phyloP scores from a whole-genome alignment of 1,140 invertebrate genomes.

The Adoxophyes honmai region DNA sequence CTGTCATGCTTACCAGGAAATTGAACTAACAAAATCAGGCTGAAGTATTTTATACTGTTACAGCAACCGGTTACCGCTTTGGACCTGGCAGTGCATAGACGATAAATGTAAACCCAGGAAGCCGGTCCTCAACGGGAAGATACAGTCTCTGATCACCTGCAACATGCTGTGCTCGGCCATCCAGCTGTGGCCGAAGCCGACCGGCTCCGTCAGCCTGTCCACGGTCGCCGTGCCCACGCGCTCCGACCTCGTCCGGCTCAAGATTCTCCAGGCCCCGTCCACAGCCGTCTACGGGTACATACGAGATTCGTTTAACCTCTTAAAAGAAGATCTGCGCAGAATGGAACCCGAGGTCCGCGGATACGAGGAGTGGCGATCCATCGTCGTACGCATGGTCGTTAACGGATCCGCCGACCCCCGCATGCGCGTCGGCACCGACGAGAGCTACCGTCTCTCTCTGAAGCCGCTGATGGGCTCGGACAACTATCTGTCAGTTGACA shows the following conservation, averaged over 20 bases:
- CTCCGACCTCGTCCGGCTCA: constrained; percentile 37
- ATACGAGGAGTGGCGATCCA: constrained; percentile 54
- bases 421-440: constrained; percentile 83
- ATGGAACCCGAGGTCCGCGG: constrained; percentile 43
- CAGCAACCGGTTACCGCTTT: constrained; percentile 44
- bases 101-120: constrained; percentile 70
- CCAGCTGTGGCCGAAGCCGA: constrained; percentile 78
- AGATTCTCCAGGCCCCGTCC: constrained; percentile 49
- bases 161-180: constrained; percentile 78
- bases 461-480: constrained; percentile 78
- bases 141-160: constrained; percentile 75
- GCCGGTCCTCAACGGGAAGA: constrained; percentile 41
- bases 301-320: constrained; percentile 54
- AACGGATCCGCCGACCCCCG: constrained; percentile 73
- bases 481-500: constrained; percentile 78
- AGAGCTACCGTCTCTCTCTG: constrained; percentile 78
- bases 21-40: too few relatives aligned
- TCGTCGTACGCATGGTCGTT: constrained; percentile 76
- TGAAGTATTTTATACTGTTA: too few relatives aligned
- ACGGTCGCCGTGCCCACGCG: constrained; percentile 59
- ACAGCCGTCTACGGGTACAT: constrained; percentile 44
- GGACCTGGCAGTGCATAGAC: constrained; percentile 77
- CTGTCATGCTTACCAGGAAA: too few relatives aligned
- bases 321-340: constrained; percentile 44
- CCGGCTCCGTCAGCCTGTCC: constrained; percentile 73